These are phyloP conservation scores for Kradibia gibbosae DNA, from an alignment of 1,140 invertebrate genomes.

Conservation along the genomic window DNA sequence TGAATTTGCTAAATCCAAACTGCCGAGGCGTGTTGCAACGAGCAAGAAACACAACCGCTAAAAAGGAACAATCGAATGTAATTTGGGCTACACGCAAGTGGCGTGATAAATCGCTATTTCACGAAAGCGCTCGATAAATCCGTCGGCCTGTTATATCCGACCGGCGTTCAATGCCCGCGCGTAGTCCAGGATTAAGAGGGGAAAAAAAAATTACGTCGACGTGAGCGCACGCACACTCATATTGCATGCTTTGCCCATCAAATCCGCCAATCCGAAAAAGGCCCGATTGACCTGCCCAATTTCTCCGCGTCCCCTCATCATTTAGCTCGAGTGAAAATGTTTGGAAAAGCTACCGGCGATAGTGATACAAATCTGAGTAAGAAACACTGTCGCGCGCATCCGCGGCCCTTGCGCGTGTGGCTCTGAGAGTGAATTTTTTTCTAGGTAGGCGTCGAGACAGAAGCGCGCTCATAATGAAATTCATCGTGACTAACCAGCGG, in stretches of 20 bases:
- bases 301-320: not conserved
- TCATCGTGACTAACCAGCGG: conserved; percentile 25
- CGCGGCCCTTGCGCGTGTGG: too few species aligned
- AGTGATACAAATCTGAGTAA: not conserved
- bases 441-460: not conserved
- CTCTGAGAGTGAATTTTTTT: not conserved
- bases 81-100: not conserved
- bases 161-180: not conserved
- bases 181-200: too few species aligned
- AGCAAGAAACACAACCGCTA: not conserved
- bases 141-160: not conserved
- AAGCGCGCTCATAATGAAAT: conserved; percentile 11
- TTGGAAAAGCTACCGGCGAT: not conserved
- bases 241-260: too few species aligned
- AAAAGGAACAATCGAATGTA: not conserved
- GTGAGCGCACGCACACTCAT: too few species aligned
- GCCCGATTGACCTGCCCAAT: too few species aligned
- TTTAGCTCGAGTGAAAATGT: not conserved
- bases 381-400: too few species aligned
- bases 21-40: too few species aligned
- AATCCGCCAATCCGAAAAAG: too few species aligned
- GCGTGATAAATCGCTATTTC: not conserved
- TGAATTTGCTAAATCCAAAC: not conserved
- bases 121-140: not conserved
- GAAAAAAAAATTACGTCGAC: too few species aligned